Evolutionary conservation across 2,888 invertebrate genomes (phyloP), one percentile per base, ranked within the genome.

Genomic region (Protophormia terraenovae): DNA sequence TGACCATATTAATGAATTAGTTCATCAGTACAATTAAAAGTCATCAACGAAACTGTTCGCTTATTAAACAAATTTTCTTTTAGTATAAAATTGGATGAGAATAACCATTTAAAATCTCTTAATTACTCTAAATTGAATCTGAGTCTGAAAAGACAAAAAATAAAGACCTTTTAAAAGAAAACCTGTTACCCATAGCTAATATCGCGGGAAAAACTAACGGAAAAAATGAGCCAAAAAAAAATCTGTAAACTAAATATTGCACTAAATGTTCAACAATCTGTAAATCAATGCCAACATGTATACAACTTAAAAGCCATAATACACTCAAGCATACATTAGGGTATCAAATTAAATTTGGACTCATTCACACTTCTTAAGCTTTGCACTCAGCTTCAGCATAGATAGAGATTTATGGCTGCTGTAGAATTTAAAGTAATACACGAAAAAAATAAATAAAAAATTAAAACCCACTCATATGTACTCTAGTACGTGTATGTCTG

Each of bases 291-390:
- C 29, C n/a, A 50, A n/a, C n/a, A n/a, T n/a, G n/a, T n/a, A n/a
- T n/a, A n/a, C n/a, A n/a, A 71, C 62, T 58, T 69, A 19, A 24
- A 41, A 62, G 19, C 14, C 50, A n/a, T 7, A 66, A 24, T 16
- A 29, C n/a, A n/a, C n/a, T 32, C 22, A 22, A 64, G 32, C 35
- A 55, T 22, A n/a, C n/a, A 82, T 71, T 78, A 82, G 62, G 45
- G 53, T 69, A 76, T 71, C 69, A 55, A 82, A 75, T 69, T 73
- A 69, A 64, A 75, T 67, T 75, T 71, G 41, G 19, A 50, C 62
- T 85, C 75, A 78, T 83, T 83, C 75, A 76, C 83, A 85, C 73
- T 73, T 79, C n/a, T 41, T 38, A 79, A 71, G 69, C 50, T 75
- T 19, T 58, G 24, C 32, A 58, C 22, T 29, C 16, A 16, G 24